Conservation (phyloP, 2,888 invertebrate genomes). For the Bombylius major region DNA sequence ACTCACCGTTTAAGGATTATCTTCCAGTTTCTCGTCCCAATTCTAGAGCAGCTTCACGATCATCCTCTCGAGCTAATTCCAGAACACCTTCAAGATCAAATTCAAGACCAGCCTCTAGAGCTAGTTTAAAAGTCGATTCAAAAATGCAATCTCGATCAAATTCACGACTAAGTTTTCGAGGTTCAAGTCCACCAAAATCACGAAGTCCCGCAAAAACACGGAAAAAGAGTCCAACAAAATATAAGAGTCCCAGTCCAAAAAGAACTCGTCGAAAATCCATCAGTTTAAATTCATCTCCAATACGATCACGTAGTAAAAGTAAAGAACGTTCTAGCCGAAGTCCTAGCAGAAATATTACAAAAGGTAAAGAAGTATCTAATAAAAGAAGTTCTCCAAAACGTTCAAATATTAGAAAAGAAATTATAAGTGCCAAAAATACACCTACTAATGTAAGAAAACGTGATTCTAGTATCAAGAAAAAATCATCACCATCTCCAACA, state of each 20-base stretch:
- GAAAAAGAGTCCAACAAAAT: conserved; percentile 13
- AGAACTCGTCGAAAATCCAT: conserved; percentile 21
- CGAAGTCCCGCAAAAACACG: conserved; percentile 16
- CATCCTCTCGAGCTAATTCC: conserved; percentile 23
- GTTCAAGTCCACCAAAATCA: neutral
- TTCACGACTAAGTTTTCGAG: conserved; percentile 12
- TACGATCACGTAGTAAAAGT: conserved; percentile 6
- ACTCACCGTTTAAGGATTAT: conserved; percentile 23
- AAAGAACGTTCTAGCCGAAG: conserved; percentile 5
- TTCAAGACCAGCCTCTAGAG: conserved; percentile 22
- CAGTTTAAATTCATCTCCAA: conserved; percentile 20
- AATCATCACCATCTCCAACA: neutral
- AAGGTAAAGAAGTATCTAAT: neutral
- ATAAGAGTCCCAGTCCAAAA: conserved; percentile 21
- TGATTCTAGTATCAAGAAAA: conserved; percentile 8
- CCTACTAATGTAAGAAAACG: conserved; percentile 13
- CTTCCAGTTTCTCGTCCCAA: conserved; percentile 17
- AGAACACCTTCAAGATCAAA: conserved; percentile 17
- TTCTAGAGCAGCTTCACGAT: conserved; percentile 22
- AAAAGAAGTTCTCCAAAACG: conserved; percentile 6
- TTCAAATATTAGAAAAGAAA: conserved; percentile 16
- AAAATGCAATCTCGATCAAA: conserved; percentile 18
- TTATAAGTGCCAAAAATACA: conserved; percentile 33
- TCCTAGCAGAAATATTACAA: no score
- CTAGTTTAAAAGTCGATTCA: conserved; percentile 14